Evolutionary conservation across 2,797 vertebrate genomes (phyloP).

Genomic region (Clarias pachynema): DNA sequence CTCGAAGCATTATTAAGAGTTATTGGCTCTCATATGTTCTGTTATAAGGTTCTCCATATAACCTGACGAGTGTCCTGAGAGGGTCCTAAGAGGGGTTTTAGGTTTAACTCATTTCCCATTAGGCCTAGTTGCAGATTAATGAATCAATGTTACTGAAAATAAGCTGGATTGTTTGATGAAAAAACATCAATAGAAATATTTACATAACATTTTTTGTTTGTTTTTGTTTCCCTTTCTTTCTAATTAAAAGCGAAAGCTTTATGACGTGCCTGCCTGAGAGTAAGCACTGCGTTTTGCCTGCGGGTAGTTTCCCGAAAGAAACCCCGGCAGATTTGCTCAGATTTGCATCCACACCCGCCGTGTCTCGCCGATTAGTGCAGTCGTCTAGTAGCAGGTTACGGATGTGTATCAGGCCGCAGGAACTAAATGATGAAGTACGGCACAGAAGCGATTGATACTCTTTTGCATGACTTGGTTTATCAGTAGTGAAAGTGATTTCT

Average conservation of each 20-base stretch:
- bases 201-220: not conserved
- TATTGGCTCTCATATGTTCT: not conserved
- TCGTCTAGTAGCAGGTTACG: not conserved
- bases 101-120: not conserved
- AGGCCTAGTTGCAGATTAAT: not conserved
- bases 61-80: not conserved
- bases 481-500: not conserved
- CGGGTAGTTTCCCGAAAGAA: not conserved
- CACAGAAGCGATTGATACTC: not conserved
- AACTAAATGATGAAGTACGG: not conserved
- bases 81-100: not conserved
- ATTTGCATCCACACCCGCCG: constrained; percentile 34
- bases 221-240: not conserved
- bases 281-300: not conserved
- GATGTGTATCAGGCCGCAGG: not conserved
- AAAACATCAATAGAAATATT: not conserved
- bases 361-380: not conserved
- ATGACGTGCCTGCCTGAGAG: not conserved
- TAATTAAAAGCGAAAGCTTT: not conserved
- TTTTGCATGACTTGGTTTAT: not conserved
- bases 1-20: not conserved
- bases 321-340: constrained; percentile 9
- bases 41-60: not conserved
- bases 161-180: not conserved
- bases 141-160: not conserved